Evolutionary conservation across 2,113 vertebrate genomes (phyloP).

Genomic region (Mionectes macconnelli): DNA sequence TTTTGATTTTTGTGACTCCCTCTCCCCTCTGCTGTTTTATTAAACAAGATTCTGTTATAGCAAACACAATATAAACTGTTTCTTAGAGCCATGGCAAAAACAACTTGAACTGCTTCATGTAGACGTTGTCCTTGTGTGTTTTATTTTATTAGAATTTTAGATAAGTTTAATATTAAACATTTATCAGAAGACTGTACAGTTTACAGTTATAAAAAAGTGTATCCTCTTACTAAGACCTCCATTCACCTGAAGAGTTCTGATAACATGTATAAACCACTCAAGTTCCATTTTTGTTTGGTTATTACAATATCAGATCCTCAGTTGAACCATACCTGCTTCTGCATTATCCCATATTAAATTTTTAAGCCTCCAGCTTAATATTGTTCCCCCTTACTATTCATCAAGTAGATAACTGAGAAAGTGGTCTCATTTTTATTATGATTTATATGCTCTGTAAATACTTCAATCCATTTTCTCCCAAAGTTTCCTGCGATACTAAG

Average conservation of each 20-base stretch:
- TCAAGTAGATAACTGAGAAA: slow-evolving; percentile 22
- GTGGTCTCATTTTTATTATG: not conserved
- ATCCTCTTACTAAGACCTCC: slow-evolving; percentile 31
- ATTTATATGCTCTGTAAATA: slow-evolving; percentile 20
- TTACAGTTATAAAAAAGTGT: not conserved
- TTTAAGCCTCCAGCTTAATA: slow-evolving; percentile 40
- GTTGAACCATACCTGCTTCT: not conserved
- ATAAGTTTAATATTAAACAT: slow-evolving; percentile 43
- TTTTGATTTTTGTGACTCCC: not conserved
- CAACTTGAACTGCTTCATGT: not conserved
- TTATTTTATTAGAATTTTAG: slow-evolving; percentile 49
- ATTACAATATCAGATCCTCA: slow-evolving; percentile 28
- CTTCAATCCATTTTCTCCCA: not conserved
- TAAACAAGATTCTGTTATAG: not conserved
- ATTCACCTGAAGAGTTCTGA: slow-evolving; percentile 39
- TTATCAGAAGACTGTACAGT: slow-evolving; percentile 19
- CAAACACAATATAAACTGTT: not conserved
- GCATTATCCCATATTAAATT: slow-evolving; percentile 24
- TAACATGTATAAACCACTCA: slow-evolving; percentile 17
- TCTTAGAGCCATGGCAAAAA: not conserved
- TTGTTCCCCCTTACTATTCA: slow-evolving; percentile 16
- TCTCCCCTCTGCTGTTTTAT: not conserved
- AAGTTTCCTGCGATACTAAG: not conserved
- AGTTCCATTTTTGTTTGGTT: slow-evolving; percentile 36
- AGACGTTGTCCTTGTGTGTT: not conserved